Base-by-base conservation (phyloP, 2,888 invertebrate species). In the Anoncus sp. region DNA sequence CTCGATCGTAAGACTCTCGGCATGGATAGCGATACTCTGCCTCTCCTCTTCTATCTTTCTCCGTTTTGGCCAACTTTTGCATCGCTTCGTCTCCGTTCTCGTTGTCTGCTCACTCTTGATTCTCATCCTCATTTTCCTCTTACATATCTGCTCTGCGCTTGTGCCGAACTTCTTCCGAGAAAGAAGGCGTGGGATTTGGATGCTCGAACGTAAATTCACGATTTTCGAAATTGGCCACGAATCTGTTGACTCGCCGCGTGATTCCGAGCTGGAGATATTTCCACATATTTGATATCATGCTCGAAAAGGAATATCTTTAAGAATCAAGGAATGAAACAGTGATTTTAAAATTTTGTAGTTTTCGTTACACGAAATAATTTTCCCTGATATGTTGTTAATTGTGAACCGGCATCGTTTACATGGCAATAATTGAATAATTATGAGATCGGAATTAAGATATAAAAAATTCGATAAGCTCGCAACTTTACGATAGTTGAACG, bases 1-100 rank as follows among this genome's bases (percentile, higher is more conserved):
- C 85, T 86, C 84, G 85, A 86, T 85, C 85, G 84, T 84, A 85
- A 85, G 84, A 82, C 84, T 82, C 77, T 74, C 71, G 51, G 72
- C 62, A 67, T 79, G 81, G 79, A 77, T 79, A 79, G 78, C 70
- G 79, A 80, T 75, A 70, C 79, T 77, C 43, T n/a, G 60, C 62
- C 59, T 57, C 27, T 47, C 40, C 27, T 53, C 63, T 60, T 75
- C 63, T 43, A 43, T 72, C 69, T 69, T 63, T 70, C 75, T 70
- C 77, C 43, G 63, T 66, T 63, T 63, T 24, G 63, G 47, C 72
- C 51, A 77, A 79, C 77, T 71, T 66, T 62, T 67, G 38, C 62
- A 63, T 69, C 51, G 62, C 73, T 65, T 65, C 65, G 63, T 75
- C 70, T 75, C 66, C 66, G 63, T 75, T 65, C 70, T 74, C 81